Evolutionary conservation across 2,888 invertebrate species (phyloP).

Genomic region (Nasonovia ribisnigri): DNA sequence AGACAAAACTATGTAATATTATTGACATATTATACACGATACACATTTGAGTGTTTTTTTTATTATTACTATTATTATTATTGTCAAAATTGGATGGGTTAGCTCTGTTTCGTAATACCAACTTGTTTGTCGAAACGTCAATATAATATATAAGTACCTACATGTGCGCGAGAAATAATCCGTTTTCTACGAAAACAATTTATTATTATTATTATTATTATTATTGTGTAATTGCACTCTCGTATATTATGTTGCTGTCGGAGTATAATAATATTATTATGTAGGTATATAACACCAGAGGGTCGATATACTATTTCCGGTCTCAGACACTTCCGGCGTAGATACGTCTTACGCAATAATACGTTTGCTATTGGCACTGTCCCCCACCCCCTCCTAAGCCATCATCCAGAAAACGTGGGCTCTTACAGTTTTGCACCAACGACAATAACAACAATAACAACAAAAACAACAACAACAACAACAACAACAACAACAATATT

Average conservation of each 20-base stretch:
- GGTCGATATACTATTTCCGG: background rate
- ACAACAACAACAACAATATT: background rate
- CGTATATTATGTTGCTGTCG: background rate
- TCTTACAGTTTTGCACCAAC: background rate
- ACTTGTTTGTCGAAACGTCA: background rate
- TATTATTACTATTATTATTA: background rate
- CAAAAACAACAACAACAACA: background rate
- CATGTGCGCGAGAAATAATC: background rate
- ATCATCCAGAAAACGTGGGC: background rate
- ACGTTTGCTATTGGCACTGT: background rate
- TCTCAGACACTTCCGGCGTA: background rate
- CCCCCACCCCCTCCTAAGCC: background rate
- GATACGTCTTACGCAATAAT: background rate
- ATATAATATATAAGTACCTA: background rate
- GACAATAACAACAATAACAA: background rate
- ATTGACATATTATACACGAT: background rate
- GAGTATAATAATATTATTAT: background rate
- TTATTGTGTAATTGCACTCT: background rate
- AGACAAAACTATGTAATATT: no score
- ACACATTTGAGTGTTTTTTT: background rate
- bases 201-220: background rate
- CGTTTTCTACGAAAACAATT: background rate
- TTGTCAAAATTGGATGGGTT: background rate
- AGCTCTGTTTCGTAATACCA: background rate
- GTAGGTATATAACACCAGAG: background rate